Evolutionary conservation across 2,797 vertebrate species (phyloP).

Genomic region (Fistularia tabacaria): DNA sequence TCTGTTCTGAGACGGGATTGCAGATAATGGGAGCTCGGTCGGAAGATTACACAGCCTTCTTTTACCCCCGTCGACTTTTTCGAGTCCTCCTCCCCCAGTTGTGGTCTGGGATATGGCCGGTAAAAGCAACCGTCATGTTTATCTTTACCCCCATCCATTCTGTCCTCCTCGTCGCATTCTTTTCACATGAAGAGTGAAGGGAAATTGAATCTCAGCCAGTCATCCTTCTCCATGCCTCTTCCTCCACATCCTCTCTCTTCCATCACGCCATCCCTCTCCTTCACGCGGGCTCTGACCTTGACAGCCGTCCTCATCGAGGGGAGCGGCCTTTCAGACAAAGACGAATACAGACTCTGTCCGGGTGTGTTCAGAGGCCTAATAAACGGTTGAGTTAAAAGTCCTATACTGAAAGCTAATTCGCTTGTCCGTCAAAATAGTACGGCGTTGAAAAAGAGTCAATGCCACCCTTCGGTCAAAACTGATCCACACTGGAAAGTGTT

Average conservation of each 20-base stretch:
- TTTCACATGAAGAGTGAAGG: not conserved
- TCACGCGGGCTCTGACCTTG: conserved; percentile 21
- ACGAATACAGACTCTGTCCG: conserved; percentile 18
- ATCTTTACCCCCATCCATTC: conserved; percentile 8
- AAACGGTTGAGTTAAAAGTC: not conserved
- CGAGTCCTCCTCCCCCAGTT: conserved; percentile 8
- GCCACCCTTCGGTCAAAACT: too few species aligned
- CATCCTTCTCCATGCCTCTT: conserved; percentile 6
- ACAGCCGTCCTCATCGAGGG: conserved; percentile 25
- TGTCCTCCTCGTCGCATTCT: conserved; percentile 4
- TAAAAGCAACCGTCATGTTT: conserved; percentile 3
- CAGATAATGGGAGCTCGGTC: conserved; percentile 53
- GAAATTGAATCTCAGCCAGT: conserved; percentile 20
- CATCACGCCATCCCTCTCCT: conserved; percentile 14
- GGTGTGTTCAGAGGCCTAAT: too few species aligned
- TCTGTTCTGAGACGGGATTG: conserved; percentile 28
- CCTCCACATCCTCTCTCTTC: conserved; percentile 9
- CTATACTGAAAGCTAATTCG: not conserved
- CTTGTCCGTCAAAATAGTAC: too few species aligned
- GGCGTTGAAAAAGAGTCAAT: too few species aligned
- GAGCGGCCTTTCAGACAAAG: conserved; percentile 16
- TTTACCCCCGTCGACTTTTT: conserved; percentile 29
- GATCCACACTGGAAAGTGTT: too few species aligned
- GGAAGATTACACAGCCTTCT: conserved; percentile 45
- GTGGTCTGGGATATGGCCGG: conserved; percentile 24